Evolutionary conservation across 2,888 invertebrate species (phyloP).

Genomic region (Elegia similella): DNA sequence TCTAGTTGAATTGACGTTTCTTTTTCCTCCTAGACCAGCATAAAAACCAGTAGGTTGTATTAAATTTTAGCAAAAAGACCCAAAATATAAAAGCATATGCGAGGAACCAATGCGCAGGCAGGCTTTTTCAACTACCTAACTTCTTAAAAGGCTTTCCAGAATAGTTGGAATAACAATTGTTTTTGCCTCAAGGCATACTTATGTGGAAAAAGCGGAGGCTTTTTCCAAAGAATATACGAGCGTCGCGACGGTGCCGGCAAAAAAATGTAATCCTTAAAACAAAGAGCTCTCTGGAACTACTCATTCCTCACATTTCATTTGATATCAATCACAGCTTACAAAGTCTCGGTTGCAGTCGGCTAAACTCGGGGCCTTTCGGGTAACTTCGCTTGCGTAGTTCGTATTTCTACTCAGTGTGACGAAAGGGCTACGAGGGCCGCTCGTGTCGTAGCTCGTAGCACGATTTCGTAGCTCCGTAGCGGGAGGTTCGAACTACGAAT

Average conservation of each 20-base stretch:
- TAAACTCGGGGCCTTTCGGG: conserved; percentile 42
- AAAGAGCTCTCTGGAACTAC: conserved; percentile 72
- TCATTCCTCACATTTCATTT: conserved; percentile 80
- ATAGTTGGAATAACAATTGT: conserved; percentile 27
- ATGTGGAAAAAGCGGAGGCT: conserved; percentile 28
- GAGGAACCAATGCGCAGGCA: too few relatives aligned
- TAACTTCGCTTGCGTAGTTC: conserved; percentile 10
- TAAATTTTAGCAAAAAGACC: too few relatives aligned
- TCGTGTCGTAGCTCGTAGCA: conserved; percentile 46
- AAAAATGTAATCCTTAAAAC: conserved; percentile 73
- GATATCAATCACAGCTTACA: conserved; percentile 78
- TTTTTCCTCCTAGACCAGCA: too few relatives aligned
- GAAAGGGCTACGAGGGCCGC: conserved; percentile 58
- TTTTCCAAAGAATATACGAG: conserved; percentile 35
- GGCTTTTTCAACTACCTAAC: too few relatives aligned
- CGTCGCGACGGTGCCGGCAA: conserved; percentile 36
- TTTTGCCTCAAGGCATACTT: conserved; percentile 31
- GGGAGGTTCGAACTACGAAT: conserved; percentile 49
- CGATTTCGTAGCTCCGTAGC: conserved; percentile 48
- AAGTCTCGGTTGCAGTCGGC: conserved; percentile 61
- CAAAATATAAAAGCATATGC: too few relatives aligned
- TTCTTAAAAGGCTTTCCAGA: not conserved
- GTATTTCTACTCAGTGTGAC: conserved; percentile 52
- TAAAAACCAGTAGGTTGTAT: too few relatives aligned
- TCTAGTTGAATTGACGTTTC: too few relatives aligned